These are phyloP conservation scores for Argynnis bischoffii DNA, from an alignment of 2,888 invertebrate species.

Conservation along the genomic window DNA sequence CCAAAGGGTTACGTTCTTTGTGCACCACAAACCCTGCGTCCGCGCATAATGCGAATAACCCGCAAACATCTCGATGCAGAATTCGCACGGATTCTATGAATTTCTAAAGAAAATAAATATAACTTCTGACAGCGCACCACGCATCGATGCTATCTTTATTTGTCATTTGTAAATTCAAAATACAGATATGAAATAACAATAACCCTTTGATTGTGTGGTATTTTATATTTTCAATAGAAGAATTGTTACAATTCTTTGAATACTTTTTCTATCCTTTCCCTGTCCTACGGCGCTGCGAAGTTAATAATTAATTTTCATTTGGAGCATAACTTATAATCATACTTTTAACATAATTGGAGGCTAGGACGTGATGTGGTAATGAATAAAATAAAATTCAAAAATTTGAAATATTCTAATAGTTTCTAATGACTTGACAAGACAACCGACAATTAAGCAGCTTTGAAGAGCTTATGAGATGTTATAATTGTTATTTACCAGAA, in stretches of 20 bases:
- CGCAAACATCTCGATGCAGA: conserved; percentile 75
- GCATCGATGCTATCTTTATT: conserved; percentile 75
- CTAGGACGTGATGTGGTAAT: conserved; percentile 57
- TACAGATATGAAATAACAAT: conserved; percentile 58
- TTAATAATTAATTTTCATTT: conserved; percentile 41
- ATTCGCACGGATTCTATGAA: conserved; percentile 79
- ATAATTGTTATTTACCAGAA: conserved; percentile 45
- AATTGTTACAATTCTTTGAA: conserved; percentile 30
- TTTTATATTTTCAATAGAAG: conserved; percentile 30
- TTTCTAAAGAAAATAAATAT: conserved; percentile 82
- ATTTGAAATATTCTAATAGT: conserved; percentile 74
- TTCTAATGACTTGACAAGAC: conserved; percentile 75
- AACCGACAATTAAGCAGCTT: conserved; percentile 72
- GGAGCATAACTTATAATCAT: conserved; percentile 62
- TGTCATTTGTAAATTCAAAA: conserved; percentile 68
- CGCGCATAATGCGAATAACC: conserved; percentile 62
- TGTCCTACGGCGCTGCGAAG: conserved; percentile 17
- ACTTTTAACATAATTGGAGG: conserved; percentile 73
- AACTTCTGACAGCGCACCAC: conserved; percentile 78
- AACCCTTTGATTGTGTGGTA: conserved; percentile 41
- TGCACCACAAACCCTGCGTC: conserved; percentile 59
- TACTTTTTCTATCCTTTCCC: conserved; percentile 15
- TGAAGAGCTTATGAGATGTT: conserved; percentile 52
- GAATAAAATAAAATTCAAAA: conserved; percentile 55
- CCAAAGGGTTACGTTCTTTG: conserved; percentile 78